Conservation (phyloP, 2,888 invertebrate species). For the Epinotia nisella region DNA sequence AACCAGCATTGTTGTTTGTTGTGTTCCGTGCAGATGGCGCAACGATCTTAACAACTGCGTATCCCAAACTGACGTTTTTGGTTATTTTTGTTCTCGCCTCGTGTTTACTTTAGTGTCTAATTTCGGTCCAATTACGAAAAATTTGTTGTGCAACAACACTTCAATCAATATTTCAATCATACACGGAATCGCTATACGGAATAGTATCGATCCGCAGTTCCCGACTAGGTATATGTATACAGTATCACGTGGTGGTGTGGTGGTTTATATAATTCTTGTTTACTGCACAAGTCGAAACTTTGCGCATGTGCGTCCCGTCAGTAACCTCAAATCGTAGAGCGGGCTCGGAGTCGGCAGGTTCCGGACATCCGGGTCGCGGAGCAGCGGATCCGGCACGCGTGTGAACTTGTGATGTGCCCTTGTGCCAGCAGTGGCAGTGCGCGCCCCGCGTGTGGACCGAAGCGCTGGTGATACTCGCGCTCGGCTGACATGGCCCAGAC, state of each 20-base stretch:
- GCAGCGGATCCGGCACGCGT: constrained; percentile 64
- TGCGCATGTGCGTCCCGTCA: constrained; percentile 85
- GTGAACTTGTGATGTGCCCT: constrained; percentile 79
- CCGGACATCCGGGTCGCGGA: constrained; percentile 82
- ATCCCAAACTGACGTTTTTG: constrained; percentile 84
- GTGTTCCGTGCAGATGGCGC: constrained; percentile 79
- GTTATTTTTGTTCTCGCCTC: constrained; percentile 85
- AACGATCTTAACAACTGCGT: constrained; percentile 82
- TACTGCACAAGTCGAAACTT: constrained; percentile 84
- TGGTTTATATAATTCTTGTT: constrained; percentile 86
- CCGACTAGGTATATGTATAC: constrained; percentile 82
- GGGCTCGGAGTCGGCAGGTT: constrained; percentile 80
- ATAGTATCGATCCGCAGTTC: constrained; percentile 79
- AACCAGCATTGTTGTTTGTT: constrained; percentile 67
- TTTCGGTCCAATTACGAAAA: constrained; percentile 81
- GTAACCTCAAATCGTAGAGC: constrained; percentile 83
- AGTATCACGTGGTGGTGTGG: constrained; percentile 85
- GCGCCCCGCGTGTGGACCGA: constrained; percentile 73
- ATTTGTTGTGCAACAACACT: constrained; percentile 76
- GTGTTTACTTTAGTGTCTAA: constrained; percentile 85
- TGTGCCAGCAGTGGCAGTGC: constrained; percentile 72
- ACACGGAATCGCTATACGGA: constrained; percentile 59
- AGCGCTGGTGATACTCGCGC: constrained; percentile 75
- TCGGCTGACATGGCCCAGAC: constrained; percentile 84
- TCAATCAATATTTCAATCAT: constrained; percentile 69